Conservation (phyloP, 2,888 invertebrate genomes). For the Agapostemon virescens region DNA sequence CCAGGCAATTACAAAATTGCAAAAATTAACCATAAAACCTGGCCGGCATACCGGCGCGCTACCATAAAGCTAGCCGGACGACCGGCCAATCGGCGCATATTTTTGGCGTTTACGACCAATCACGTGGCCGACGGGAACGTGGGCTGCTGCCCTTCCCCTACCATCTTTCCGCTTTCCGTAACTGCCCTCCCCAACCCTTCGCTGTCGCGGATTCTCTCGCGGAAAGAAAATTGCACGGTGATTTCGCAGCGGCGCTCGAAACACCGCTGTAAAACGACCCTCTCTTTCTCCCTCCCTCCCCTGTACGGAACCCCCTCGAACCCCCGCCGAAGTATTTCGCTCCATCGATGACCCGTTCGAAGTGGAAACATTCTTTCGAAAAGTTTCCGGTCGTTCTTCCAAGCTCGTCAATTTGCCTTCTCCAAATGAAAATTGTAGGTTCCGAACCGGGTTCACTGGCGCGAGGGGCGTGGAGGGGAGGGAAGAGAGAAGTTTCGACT, state of each 20-base stretch:
- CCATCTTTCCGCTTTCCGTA: conserved; percentile 29
- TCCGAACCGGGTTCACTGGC: not conserved
- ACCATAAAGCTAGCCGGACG: conserved; percentile 73
- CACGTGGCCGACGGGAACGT: conserved; percentile 71
- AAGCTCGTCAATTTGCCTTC: not conserved
- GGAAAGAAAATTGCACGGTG: conserved; percentile 77
- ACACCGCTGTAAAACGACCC: conserved; percentile 71
- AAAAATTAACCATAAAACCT: conserved; percentile 77
- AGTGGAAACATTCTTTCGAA: not conserved
- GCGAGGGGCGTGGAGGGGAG: too few species aligned
- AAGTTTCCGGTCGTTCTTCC: not conserved
- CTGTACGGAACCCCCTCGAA: not conserved
- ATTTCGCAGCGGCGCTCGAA: conserved; percentile 73
- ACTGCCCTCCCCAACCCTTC: conserved; percentile 24
- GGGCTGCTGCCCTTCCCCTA: conserved; percentile 34
- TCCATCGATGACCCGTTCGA: conserved; percentile 2
- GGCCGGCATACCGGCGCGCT: conserved; percentile 65
- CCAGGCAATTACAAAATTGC: conserved; percentile 77
- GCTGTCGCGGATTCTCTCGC: conserved; percentile 58
- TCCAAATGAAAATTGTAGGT: conserved; percentile 15
- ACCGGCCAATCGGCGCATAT: conserved; percentile 77
- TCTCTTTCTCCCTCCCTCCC: not conserved
- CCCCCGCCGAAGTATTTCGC: not conserved
- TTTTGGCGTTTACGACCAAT: conserved; percentile 80
- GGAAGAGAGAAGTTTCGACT: not conserved